Evolutionary conservation across 92 coral and sea anemone species (phyloP).

Genomic region (Epizoanthus rinbou): DNA sequence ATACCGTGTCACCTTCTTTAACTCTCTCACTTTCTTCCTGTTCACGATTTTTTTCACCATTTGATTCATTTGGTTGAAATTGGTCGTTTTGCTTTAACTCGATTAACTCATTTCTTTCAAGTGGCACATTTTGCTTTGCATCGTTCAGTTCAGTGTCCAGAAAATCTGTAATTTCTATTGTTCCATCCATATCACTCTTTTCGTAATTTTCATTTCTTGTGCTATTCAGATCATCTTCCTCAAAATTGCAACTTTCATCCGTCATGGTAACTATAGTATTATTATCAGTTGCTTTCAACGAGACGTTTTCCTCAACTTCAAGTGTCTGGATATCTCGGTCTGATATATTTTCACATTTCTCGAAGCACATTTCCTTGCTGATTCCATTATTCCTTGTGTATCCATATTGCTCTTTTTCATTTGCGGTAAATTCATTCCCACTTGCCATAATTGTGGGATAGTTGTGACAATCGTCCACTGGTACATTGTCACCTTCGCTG

Average conservation of each 20-base stretch:
- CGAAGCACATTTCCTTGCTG: background rate
- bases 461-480: constrained; percentile 22
- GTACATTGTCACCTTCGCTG: background rate
- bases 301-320: background rate
- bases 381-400: background rate
- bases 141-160: background rate
- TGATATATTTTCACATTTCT: background rate
- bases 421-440: background rate
- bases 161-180: background rate
- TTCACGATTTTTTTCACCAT: background rate
- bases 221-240: background rate
- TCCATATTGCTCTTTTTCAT: constrained; percentile 9
- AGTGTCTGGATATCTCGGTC: background rate
- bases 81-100: too few species aligned
- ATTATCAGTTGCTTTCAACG: background rate
- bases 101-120: too few species aligned
- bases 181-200: background rate
- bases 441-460: background rate
- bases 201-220: background rate
- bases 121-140: background rate
- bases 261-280: background rate
- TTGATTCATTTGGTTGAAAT: too few species aligned
- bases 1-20: too few species aligned
- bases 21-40: background rate
- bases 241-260: background rate